These are phyloP conservation scores for Sclerurus mexicanus DNA, from an alignment of 2,113 vertebrate species.

Conservation along the genomic window DNA sequence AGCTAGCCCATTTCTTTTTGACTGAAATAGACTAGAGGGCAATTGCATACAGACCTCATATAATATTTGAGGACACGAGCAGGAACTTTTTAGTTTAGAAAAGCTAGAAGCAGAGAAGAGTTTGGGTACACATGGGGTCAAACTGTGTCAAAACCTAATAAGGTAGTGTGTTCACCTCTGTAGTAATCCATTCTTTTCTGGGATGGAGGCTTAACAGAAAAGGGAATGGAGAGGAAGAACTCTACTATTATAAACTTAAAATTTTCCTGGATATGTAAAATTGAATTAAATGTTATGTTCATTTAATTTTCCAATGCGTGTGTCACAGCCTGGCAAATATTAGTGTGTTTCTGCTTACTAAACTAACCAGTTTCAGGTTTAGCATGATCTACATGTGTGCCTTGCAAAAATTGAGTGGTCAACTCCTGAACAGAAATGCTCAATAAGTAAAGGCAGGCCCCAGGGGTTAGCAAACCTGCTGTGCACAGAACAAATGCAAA, in stretches of 20 bases:
- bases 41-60: background rate
- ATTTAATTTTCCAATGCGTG: background rate
- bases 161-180: background rate
- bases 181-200: background rate
- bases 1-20: background rate
- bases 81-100: background rate
- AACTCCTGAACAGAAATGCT: background rate
- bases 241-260: background rate
- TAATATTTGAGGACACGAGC: background rate
- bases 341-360: background rate
- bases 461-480: background rate
- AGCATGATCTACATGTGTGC: background rate
- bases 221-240: background rate
- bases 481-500: background rate
- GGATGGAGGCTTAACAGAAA: background rate
- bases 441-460: background rate
- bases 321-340: background rate
- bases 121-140: background rate
- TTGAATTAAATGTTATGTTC: background rate
- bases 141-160: background rate
- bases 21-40: background rate
- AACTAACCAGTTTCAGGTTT: background rate
- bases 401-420: background rate
- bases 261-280: background rate
- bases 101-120: background rate